Evolutionary conservation across 1,140 invertebrate species (phyloP).

Genomic region (Pseudomyrmex sp.): DNA sequence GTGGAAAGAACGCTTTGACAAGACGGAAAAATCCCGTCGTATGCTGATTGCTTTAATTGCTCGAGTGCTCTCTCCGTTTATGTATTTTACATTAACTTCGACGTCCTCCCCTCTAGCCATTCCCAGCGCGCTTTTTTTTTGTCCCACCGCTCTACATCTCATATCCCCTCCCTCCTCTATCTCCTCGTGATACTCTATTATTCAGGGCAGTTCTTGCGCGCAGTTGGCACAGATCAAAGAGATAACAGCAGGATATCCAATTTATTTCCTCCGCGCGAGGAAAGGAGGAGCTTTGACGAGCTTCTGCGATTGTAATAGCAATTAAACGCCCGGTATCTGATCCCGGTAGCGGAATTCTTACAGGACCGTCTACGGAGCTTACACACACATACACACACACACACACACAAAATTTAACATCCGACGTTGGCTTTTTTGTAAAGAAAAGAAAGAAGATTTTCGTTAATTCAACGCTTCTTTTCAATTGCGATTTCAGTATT

Average conservation of each 20-base stretch:
- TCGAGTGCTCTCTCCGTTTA: slow-evolving; percentile 47
- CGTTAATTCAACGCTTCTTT: too few species aligned
- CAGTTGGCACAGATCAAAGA: slow-evolving; percentile 49
- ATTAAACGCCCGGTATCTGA: slow-evolving; percentile 31
- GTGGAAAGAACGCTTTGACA: slow-evolving; percentile 15
- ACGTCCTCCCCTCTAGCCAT: not conserved
- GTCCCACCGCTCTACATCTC: not conserved
- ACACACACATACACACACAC: too few species aligned
- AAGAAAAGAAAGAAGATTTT: too few species aligned
- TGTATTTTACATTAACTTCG: slow-evolving; percentile 56
- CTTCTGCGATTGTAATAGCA: slow-evolving; percentile 45
- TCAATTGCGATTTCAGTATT: not conserved
- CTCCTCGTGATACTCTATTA: slow-evolving; percentile 49
- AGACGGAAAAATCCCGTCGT: slow-evolving; percentile 46
- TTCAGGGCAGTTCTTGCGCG: slow-evolving; percentile 57
- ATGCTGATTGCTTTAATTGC: slow-evolving; percentile 56
- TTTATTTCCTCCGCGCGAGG: slow-evolving; percentile 26
- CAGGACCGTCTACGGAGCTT: not conserved
- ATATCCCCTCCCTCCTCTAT: too few species aligned
- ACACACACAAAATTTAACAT: not conserved
- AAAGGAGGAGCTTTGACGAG: not conserved
- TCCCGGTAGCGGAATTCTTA: slow-evolving; percentile 26
- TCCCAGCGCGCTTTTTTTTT: not conserved
- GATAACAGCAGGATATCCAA: slow-evolving; percentile 57
- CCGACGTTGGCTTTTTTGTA: not conserved